Evolutionary conservation across 2,888 invertebrate genomes (phyloP), one percentile per base, ranked within the genome.

Genomic region (Eupithecia insigniata): DNA sequence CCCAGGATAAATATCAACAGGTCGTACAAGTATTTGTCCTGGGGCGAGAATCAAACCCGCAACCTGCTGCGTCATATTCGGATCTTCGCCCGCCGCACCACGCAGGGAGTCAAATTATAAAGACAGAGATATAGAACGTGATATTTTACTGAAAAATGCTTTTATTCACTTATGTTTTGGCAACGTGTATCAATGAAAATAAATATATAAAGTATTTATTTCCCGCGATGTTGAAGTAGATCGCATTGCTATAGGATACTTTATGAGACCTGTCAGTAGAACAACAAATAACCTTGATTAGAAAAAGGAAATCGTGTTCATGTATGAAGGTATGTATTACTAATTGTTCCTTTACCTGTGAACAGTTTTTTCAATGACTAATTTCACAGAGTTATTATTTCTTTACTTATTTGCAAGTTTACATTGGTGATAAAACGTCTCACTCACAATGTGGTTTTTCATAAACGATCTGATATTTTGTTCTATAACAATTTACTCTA

Each of bases 291-390:
- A 64, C 64, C 64, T 64, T 64, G 64, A 64, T 64, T 16, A 64
- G 64, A 36, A 64, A 64, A 64, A 64, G 64, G n/a, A 64, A 64
- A 64, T 64, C 64, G 26, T 64, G 22, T 36, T 14, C 14, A 64
- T 34, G 7, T 34, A 18, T 60, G 61, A 34, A 32, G 18, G 62
- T 34, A 36, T 16, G 18, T 18, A 30, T 22, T 60, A 60, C 22
- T 22, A 51, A 51, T 7, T 8, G 30, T 36, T 36, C 64, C 64
- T 36, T 64, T 64, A 39, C 34, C 64, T 62, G 32, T 34, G n/a
- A 62, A 22, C 12, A 62, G 62, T 62, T 36, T 34, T 30, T 30
- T 60, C 16, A 6, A 30, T 6, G 18, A 30, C 18, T 60, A 18
- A 30, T 30, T 60, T 60, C 26, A 60, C 18, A 30, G 3, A 2